Base-by-base conservation (phyloP, 2,113 vertebrate genomes). In the Serilophus lunatus region DNA sequence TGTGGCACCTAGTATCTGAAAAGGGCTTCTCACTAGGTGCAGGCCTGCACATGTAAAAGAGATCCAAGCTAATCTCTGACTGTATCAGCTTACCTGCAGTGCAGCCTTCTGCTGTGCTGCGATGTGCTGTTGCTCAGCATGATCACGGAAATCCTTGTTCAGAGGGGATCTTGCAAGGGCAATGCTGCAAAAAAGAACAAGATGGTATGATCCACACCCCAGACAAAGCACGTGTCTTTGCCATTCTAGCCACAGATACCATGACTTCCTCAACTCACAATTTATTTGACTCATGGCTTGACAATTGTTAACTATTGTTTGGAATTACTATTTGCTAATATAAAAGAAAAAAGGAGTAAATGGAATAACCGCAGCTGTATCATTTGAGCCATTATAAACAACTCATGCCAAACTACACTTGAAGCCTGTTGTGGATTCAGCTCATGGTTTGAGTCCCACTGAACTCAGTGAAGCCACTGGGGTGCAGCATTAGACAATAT, bases 51-150 rank as follows among this genome's bases (percentile, higher is more conserved):
- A 42, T 3, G 66, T 65, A 12, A 51, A 87, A 22, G 18, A 69
- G 7, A 50, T 28, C 28, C 61, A 80, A 70, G 20, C 12, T 57
- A 35, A 85, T 57, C 51, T 44, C 49, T 14, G 50, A 40, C 13
- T 23, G 1, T 40, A 56, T 33, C 22, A 60, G 26, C 97, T 97
- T 68, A 99, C 99, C 98, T 99, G 99, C 92, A 99, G 88, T 28
- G 99, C 99, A 81, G 99, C 99, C 96, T 99, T 99, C 97, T 99
- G 99, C 54, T 99, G 99, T 49, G 99, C 99, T 51, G 99, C 99
- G 3, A 99, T 99, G 89, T 99, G 99, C 97, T 99, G 99, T 75
- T 99, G 99, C 91, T 99, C 99, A 2, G 99, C 99, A 15, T 99
- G 99, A 81, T 99, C 99, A 90, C 99, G 98, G 79, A 98, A 99